Base-by-base conservation (phyloP, 2,888 invertebrate species). In the Podabrus alpinus region DNA sequence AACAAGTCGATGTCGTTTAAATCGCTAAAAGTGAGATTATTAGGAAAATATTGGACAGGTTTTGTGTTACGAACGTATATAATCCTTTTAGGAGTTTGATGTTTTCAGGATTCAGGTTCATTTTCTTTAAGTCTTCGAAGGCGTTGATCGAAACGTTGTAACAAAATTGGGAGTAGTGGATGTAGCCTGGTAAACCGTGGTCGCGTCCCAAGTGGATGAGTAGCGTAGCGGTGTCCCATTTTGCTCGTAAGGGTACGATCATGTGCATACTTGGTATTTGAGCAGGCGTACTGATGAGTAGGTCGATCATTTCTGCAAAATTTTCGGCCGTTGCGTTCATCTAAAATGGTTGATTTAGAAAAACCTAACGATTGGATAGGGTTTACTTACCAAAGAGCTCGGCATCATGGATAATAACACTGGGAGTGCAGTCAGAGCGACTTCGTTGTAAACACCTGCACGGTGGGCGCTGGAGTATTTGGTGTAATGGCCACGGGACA, bases 1-100 rank as follows among this genome's bases (percentile, higher is more conserved):
- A 97, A 90, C 13, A 97, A 88, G 84, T 98, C 97, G 15, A 97
- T 90, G 82, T 97, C 96, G 80, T 93, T 92, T 1, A 93, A 89
- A 72, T 89, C 89, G 73, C 92, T 91, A 80, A 78, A 88, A 84
- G 84, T 59, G 24, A 61, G 25, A 59, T 21, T 3, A 60, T 70
- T 21, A 15, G 3, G 5, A 59, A 29, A 15, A 2, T 62, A 59
- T 15, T 25, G 0, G 9, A 16, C 17, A 66, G n/a, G 16, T 21
- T 15, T 59, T 9, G 10, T 2, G 15, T 16, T 5, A 78, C 86
- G 85, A 84, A 93, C 92, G 89, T 91, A 85, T 94, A 94, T 86
- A 94, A 90, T 81, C 91, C 90, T 77, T 91, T 89, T 78, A 94
- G 86, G 82, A 90, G 90, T 81, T 92, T 91, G 71, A 92, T 90